These are phyloP conservation scores for Anadara kagoshimensis DNA, from an alignment of 1,140 invertebrate species.

Conservation along the genomic window DNA sequence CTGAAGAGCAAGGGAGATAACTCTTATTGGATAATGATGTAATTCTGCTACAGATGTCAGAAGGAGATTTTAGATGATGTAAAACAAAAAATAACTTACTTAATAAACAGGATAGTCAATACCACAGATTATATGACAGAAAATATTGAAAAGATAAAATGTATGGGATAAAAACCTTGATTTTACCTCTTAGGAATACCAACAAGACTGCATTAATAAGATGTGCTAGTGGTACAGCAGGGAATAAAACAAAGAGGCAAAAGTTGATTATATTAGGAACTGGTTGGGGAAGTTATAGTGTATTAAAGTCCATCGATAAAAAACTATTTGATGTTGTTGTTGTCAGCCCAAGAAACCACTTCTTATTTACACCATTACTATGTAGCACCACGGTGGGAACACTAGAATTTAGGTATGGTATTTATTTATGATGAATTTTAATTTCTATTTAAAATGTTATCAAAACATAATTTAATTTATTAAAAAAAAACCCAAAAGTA, in stretches of 20 bases:
- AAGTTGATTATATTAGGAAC: conserved; percentile 65
- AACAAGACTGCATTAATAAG: too few species aligned
- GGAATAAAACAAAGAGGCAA: conserved; percentile 20
- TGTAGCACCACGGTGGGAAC: conserved; percentile 72
- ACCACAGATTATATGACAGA: too few species aligned
- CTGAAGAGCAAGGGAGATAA: too few species aligned
- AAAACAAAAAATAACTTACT: too few species aligned
- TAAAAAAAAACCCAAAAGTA: neutral
- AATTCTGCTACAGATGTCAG: too few species aligned
- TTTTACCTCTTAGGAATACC: too few species aligned
- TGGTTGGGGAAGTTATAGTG: conserved; percentile 73
- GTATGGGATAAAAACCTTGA: too few species aligned
- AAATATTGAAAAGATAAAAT: too few species aligned
- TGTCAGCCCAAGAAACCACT: conserved; percentile 71
- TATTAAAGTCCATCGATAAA: conserved; percentile 68
- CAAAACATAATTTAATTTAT: neutral
- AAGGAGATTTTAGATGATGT: too few species aligned
- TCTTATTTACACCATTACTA: conserved; percentile 71
- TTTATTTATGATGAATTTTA: neutral
- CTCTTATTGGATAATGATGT: too few species aligned
- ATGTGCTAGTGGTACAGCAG: too few species aligned
- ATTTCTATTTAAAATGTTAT: neutral
- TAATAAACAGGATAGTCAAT: too few species aligned
- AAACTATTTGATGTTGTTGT: conserved; percentile 70
- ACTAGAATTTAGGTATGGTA: conserved; percentile 68